Conservation (phyloP, 2,888 invertebrate genomes). For the Thecophora atra region DNA sequence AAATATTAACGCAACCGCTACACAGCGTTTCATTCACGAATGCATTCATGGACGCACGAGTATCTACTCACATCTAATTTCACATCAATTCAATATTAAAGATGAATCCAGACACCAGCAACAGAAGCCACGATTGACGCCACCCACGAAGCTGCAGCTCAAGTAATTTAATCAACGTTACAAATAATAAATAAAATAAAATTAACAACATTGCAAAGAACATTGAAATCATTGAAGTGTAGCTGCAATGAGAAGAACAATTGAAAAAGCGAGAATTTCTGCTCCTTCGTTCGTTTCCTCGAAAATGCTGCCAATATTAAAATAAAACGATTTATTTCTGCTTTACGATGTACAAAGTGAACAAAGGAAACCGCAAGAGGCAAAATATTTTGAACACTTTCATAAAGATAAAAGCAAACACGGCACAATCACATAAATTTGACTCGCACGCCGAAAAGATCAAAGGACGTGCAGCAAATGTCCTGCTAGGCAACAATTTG, state of each 20-base stretch:
- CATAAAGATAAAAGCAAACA: too few relatives aligned
- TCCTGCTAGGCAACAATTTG: constrained; percentile 3
- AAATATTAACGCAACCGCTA: too few relatives aligned
- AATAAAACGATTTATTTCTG: not conserved
- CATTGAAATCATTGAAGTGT: too few relatives aligned
- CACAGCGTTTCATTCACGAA: too few relatives aligned
- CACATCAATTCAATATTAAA: not conserved
- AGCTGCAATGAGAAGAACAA: too few relatives aligned
- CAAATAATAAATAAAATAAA: too few relatives aligned
- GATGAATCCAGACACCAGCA: not conserved
- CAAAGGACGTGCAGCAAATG: not conserved
- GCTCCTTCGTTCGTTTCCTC: too few relatives aligned
- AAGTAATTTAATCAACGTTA: not conserved
- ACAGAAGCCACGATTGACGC: not conserved
- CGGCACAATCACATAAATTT: too few relatives aligned
- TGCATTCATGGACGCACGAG: too few relatives aligned
- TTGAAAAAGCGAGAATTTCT: too few relatives aligned
- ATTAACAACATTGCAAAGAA: too few relatives aligned
- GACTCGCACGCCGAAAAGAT: not conserved
- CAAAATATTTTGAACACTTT: constrained; percentile 1
- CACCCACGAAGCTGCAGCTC: constrained; percentile 6
- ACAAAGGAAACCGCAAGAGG: constrained; percentile 14
- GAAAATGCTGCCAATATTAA: not conserved
- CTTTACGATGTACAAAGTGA: not conserved
- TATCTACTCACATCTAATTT: not conserved